Evolutionary conservation across 2,797 vertebrate species (phyloP).

Genomic region (Sylvia borin): DNA sequence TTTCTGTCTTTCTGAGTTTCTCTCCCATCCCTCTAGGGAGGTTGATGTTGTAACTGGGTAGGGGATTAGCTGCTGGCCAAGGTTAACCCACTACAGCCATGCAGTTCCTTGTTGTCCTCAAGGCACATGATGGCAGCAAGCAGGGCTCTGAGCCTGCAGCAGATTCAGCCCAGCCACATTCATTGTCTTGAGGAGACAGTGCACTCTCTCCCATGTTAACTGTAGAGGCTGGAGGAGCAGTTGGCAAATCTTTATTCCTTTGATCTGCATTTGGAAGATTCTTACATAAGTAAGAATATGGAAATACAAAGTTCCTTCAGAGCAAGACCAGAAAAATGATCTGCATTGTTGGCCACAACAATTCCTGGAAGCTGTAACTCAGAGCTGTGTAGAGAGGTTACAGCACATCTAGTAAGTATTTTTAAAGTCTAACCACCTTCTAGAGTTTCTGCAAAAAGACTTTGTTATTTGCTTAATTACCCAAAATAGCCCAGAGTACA

Average conservation of each 20-base stretch:
- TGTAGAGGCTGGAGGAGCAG: neutral
- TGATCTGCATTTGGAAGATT: neutral
- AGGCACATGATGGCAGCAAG: neutral
- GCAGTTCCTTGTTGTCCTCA: neutral
- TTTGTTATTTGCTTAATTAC: neutral
- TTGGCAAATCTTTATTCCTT: neutral
- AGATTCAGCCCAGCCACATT: neutral
- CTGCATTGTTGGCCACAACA: neutral
- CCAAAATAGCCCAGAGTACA: neutral
- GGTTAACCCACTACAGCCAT: neutral
- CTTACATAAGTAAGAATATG: neutral
- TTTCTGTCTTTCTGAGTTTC: neutral
- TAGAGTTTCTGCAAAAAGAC: neutral
- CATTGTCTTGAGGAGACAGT: rapidly evolving
- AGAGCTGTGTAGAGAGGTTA: neutral
- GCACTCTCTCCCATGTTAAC: rapidly evolving
- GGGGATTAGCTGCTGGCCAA: neutral
- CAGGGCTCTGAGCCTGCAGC: neutral
- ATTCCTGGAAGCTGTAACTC: neutral
- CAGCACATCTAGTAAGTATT: neutral
- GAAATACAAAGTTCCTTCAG: neutral
- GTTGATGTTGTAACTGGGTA: neutral
- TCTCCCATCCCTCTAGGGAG: neutral
- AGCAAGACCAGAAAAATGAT: neutral
- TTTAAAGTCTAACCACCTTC: neutral